Conservation (phyloP, 2,888 invertebrate genomes). For the Incurvaria masculella region DNA sequence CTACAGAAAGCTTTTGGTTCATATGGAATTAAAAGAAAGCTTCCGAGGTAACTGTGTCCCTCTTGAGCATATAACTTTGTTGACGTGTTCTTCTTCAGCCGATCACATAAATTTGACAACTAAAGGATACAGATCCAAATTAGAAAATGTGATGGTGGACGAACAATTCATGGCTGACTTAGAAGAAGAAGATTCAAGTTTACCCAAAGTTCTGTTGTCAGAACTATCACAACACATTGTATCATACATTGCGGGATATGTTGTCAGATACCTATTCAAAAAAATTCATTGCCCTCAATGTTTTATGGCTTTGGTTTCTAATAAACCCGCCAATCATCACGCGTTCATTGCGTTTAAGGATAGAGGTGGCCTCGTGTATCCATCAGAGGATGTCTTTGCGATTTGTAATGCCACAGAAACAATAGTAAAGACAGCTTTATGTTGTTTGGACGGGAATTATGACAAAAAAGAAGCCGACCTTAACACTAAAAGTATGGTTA, state of each 20-base stretch:
- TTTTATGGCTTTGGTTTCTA: neutral
- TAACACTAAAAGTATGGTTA: neutral
- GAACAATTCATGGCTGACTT: slow-evolving; percentile 1
- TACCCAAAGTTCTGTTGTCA: slow-evolving; percentile 4
- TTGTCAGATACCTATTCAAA: slow-evolving; percentile 14
- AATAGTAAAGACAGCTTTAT: neutral
- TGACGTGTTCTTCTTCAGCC: slow-evolving; percentile 10
- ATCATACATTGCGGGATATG: slow-evolving; percentile 8
- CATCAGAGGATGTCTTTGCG: slow-evolving; percentile 13
- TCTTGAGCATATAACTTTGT: slow-evolving; percentile 8
- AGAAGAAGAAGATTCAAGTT: slow-evolving; percentile 9
- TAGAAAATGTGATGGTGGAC: neutral
- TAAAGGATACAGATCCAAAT: neutral
- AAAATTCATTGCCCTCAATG: neutral
- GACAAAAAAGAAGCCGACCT: neutral
- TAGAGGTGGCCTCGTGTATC: slow-evolving; percentile 15
- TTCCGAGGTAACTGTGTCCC: slow-evolving; percentile 9
- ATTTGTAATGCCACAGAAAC: slow-evolving; percentile 12
- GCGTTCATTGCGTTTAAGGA: slow-evolving; percentile 11
- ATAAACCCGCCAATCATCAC: neutral
- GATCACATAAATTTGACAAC: slow-evolving; percentile 8
- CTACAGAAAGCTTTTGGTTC: slow-evolving; percentile 16
- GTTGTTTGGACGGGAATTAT: neutral
- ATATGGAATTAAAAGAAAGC: slow-evolving; percentile 8
- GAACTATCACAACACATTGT: neutral